Evolutionary conservation across 2,113 vertebrate species (phyloP).

Genomic region (Cyprinodon tularosa): DNA sequence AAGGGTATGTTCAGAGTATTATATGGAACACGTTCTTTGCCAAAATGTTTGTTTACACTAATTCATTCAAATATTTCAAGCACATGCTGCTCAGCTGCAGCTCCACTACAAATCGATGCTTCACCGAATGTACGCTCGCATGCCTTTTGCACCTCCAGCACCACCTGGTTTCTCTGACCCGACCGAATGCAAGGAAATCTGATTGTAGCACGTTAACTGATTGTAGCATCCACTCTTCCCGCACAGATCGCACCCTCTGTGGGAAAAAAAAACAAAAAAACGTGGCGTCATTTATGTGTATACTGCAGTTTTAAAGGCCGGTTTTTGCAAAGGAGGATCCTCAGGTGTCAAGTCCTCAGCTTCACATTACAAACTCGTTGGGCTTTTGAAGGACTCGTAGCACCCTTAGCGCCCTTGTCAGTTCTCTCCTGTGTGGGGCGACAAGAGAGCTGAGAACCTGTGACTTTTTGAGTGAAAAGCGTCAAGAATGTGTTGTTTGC

Average conservation of each 20-base stretch:
- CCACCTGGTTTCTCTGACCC: conserved; percentile 37
- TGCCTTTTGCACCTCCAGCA: conserved; percentile 74
- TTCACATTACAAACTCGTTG: conserved; percentile 24
- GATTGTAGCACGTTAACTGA: conserved; percentile 76
- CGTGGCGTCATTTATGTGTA: conserved; percentile 25
- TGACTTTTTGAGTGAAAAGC: neutral
- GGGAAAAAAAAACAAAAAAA: neutral
- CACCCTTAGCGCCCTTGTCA: conserved; percentile 53
- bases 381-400: conserved; percentile 66
- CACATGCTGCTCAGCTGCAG: conserved; percentile 63
- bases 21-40: conserved; percentile 35
- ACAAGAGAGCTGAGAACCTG: neutral
- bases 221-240: conserved; percentile 72
- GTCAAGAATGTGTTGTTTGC: neutral
- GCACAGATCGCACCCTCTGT: conserved; percentile 20
- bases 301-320: conserved; percentile 65
- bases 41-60: conserved; percentile 59
- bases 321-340: conserved; percentile 55
- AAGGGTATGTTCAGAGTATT: conserved; percentile 48
- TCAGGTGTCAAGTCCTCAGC: conserved; percentile 60
- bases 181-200: conserved; percentile 51
- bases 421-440: conserved; percentile 30
- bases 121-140: conserved; percentile 78
- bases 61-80: conserved; percentile 50
- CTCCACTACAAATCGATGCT: conserved; percentile 54